phyloP scores from a whole-genome alignment of 1,140 invertebrate species.

The Macrotrachela quadricornifera region DNA sequence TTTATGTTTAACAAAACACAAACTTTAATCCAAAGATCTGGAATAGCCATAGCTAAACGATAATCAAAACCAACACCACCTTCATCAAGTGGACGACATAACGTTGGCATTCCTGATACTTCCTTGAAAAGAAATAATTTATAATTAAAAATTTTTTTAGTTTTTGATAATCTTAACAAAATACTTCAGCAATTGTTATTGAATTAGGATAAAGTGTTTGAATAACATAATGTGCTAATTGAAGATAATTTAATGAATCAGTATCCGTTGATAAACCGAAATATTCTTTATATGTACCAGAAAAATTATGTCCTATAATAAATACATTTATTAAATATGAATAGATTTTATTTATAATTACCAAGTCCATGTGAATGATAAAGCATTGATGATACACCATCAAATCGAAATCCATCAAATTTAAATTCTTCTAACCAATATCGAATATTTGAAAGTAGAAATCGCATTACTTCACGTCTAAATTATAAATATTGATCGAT shows the following conservation, averaged over 20 bases:
- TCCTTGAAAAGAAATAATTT: too few species aligned
- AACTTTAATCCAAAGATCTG: slow-evolving; percentile 94
- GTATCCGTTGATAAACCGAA: slow-evolving; percentile 88
- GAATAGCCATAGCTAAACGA: slow-evolving; percentile 87
- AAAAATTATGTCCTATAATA: slow-evolving; percentile 49
- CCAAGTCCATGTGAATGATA: slow-evolving; percentile 83
- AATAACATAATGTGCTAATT: slow-evolving; percentile 76
- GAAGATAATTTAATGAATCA: slow-evolving; percentile 78
- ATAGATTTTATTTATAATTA: slow-evolving; percentile 1
- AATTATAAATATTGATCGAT: too few species aligned
- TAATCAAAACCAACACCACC: slow-evolving; percentile 92
- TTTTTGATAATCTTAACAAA: too few species aligned
- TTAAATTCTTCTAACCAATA: slow-evolving; percentile 92
- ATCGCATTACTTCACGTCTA: slow-evolving; percentile 78
- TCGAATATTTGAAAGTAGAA: slow-evolving; percentile 79
- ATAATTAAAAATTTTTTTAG: too few species aligned
- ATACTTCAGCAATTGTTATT: slow-evolving; percentile 84
- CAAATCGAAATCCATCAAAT: slow-evolving; percentile 95
- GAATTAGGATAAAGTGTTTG: slow-evolving; percentile 60
- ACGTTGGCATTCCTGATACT: slow-evolving; percentile 91
- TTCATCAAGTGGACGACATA: slow-evolving; percentile 72
- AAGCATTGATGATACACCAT: slow-evolving; percentile 96
- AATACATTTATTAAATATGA: slow-evolving; percentile 4
- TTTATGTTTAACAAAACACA: too few species aligned
- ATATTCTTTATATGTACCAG: slow-evolving; percentile 87